phyloP scores from a whole-genome alignment of 2,888 invertebrate genomes.

The Lycocerus yunnanus region DNA sequence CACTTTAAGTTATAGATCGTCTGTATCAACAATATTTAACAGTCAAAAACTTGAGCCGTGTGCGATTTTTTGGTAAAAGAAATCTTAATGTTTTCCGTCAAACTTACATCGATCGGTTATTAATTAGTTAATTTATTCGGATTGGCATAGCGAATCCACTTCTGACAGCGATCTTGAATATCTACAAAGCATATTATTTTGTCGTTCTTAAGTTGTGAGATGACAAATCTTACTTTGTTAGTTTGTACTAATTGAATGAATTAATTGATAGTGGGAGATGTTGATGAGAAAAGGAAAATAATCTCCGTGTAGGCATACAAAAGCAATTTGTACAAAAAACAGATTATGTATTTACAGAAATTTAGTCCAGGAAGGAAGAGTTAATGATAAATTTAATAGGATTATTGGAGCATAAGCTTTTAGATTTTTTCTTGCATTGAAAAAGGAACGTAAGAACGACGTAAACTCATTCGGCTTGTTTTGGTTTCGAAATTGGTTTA shows the following conservation, averaged over 20 bases:
- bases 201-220: background rate
- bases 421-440: background rate
- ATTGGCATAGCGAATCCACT: background rate
- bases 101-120: too few species aligned
- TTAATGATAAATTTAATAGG: background rate
- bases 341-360: background rate
- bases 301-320: background rate
- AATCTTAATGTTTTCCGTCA: too few species aligned
- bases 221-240: background rate
- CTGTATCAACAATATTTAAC: too few species aligned
- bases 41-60: too few species aligned
- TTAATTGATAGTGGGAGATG: background rate
- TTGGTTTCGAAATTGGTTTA: background rate
- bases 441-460: background rate
- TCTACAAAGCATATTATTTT: background rate
- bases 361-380: background rate
- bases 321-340: background rate
- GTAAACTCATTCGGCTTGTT: background rate
- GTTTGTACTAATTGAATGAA: background rate
- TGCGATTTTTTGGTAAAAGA: too few species aligned
- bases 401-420: background rate
- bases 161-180: background rate
- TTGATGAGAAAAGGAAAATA: background rate
- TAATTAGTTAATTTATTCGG: too few species aligned
- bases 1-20: too few species aligned